phyloP scores from a whole-genome alignment of 1,140 invertebrate species.

The Aethina tumida region DNA sequence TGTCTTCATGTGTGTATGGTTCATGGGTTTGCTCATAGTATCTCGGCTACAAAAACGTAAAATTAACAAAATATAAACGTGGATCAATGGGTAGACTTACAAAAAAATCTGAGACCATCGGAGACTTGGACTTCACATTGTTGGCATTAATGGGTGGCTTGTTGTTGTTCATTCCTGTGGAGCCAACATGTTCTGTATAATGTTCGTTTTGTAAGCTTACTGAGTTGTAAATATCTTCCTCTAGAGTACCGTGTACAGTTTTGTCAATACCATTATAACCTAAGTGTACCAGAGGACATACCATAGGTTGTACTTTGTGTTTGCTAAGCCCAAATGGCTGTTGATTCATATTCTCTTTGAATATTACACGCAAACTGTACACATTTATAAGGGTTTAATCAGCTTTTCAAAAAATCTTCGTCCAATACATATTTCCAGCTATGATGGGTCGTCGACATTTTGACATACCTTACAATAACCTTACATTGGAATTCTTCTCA shows the following conservation, averaged over 20 bases:
- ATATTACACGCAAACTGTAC: background rate
- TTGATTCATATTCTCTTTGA: slow-evolving; percentile 26
- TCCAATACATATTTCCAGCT: background rate
- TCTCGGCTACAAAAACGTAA: too few species aligned
- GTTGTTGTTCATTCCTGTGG: slow-evolving; percentile 13
- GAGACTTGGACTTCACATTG: too few species aligned
- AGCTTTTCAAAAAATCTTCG: background rate
- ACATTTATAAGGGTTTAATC: background rate
- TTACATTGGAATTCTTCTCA: too few species aligned
- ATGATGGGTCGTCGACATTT: slow-evolving; percentile 27
- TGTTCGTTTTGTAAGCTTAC: slow-evolving; percentile 18
- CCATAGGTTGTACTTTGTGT: slow-evolving; percentile 36
- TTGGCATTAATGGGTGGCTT: slow-evolving; percentile 5
- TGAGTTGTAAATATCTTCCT: slow-evolving; percentile 10
- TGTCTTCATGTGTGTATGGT: too few species aligned
- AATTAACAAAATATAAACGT: too few species aligned
- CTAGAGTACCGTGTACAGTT: slow-evolving; percentile 19
- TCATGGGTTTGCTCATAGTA: too few species aligned
- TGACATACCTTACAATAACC: slow-evolving; percentile 28
- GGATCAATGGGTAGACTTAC: too few species aligned
- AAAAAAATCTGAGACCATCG: too few species aligned
- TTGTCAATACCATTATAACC: slow-evolving; percentile 37
- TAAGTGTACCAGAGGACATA: slow-evolving; percentile 48
- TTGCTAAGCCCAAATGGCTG: slow-evolving; percentile 28
- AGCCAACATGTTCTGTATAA: slow-evolving; percentile 10